Evolutionary conservation across 2,888 invertebrate species (phyloP).

Genomic region (Apodemia zela): DNA sequence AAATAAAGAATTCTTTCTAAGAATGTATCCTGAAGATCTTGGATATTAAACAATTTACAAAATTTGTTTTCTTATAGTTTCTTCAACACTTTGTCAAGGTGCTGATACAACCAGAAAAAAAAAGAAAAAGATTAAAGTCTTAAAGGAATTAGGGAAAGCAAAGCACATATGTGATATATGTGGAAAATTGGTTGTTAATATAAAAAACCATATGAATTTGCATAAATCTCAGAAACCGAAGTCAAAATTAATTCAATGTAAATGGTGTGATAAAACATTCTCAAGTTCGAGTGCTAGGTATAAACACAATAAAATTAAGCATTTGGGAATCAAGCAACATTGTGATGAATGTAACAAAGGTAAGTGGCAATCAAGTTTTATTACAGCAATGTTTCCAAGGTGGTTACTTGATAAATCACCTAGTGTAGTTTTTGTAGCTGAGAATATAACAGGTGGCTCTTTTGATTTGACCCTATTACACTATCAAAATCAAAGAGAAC

Average conservation of each 20-base stretch:
- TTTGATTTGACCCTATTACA: neutral
- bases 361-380: neutral
- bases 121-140: neutral
- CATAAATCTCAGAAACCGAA: neutral
- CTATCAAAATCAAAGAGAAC: too few relatives aligned
- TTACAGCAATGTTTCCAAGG: too few relatives aligned
- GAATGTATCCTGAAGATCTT: too few relatives aligned
- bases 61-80: neutral
- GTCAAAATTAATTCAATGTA: slow-evolving; percentile 6
- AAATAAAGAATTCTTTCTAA: too few relatives aligned
- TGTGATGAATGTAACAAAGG: slow-evolving; percentile 12
- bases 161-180: slow-evolving; percentile 13
- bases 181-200: slow-evolving; percentile 7
- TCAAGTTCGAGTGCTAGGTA: neutral
- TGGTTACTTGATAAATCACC: neutral
- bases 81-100: neutral
- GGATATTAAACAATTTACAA: too few relatives aligned
- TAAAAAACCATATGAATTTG: slow-evolving; percentile 13
- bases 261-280: slow-evolving; percentile 23
- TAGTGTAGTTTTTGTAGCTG: neutral
- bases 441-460: neutral
- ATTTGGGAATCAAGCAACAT: slow-evolving; percentile 8
- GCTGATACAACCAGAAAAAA: neutral
- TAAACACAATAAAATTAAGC: slow-evolving; percentile 7
- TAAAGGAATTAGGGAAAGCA: neutral